Base-by-base conservation (phyloP, 2,797 vertebrate genomes). In the Urosaurus nigricauda region DNA sequence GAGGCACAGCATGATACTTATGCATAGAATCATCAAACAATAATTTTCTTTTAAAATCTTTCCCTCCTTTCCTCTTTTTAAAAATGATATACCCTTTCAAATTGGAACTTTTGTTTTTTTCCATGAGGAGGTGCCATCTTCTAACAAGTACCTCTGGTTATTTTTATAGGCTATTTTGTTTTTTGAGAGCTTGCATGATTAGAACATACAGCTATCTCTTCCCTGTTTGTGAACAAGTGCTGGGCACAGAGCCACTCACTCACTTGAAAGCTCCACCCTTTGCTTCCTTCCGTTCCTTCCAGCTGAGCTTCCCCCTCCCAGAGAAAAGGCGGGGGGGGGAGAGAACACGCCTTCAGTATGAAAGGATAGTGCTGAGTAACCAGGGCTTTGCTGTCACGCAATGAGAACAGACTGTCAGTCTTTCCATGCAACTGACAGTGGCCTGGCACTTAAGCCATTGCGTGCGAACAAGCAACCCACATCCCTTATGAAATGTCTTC, bases 401-500 rank as follows among this genome's bases (percentile, higher is more conserved):
- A 98, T 94, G 97, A 77, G 91, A 95, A 95, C 97, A 90, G 97
- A 97, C 97, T 98, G 98, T 98, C 98, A 98, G 97, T 98, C 97
- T 97, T 91, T 95, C 93, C 90, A 93, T 90, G 94, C 96, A 95
- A 96, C 97, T 98, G 97, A 96, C 98, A 98, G 96, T 89, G 95
- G 71, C 94, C 95, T 99, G 98, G 98, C 97, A 37, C 94, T 79
- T 98, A 98, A 97, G 92, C 96, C 98, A 97, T 99, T 98, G 98
- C 98, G 98, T 99, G 98, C 98, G 98, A 99, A 96, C 98, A 95
- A 95, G 95, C 96, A 94, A 97, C 97, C 98, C 97, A 94, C 98
- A 97, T 98, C 97, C 97, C 97, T 97, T 97, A 97, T 98, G 98
- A 98, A 98, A 98, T 98, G 32, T 98, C 98, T 98, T 98, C 98